Percentiles rank a stretch among this genome's conserved stretches.
These are phyloP conservation scores for Columbina picui DNA, from an alignment of 2,113 vertebrate species.

Conservation along the genomic window DNA sequence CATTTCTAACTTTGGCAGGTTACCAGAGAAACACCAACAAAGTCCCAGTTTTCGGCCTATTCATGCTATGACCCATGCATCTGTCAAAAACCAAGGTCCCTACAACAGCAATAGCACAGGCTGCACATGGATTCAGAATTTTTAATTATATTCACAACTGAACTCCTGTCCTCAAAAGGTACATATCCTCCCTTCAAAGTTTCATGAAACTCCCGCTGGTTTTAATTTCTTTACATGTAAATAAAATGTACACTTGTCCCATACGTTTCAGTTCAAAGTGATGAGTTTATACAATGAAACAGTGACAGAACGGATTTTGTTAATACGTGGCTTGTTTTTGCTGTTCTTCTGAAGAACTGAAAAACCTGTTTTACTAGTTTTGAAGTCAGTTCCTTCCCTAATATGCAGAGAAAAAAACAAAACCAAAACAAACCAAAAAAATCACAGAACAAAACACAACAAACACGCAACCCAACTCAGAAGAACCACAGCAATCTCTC, in stretches of 20 bases:
- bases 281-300: background rate
- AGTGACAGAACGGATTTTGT: background rate
- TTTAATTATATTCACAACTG: background rate
- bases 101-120: background rate
- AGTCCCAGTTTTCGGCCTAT: background rate
- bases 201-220: background rate
- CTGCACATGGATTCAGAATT: background rate
- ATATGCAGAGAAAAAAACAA: background rate
- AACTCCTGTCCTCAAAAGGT: background rate
- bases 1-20: background rate
- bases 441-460: too few species aligned
- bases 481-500: background rate
- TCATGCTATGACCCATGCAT: background rate
- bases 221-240: background rate
- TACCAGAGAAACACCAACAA: background rate
- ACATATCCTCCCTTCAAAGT: accelerated
- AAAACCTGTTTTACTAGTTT: background rate
- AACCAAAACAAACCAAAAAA: too few species aligned
- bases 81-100: background rate
- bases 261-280: background rate
- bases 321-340: background rate
- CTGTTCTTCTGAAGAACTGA: background rate
- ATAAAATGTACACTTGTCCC: background rate
- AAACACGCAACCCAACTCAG: too few species aligned
- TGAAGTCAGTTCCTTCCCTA: background rate